phyloP scores from a whole-genome alignment of 2,113 vertebrate genomes.

The Gopherus flavomarginatus region DNA sequence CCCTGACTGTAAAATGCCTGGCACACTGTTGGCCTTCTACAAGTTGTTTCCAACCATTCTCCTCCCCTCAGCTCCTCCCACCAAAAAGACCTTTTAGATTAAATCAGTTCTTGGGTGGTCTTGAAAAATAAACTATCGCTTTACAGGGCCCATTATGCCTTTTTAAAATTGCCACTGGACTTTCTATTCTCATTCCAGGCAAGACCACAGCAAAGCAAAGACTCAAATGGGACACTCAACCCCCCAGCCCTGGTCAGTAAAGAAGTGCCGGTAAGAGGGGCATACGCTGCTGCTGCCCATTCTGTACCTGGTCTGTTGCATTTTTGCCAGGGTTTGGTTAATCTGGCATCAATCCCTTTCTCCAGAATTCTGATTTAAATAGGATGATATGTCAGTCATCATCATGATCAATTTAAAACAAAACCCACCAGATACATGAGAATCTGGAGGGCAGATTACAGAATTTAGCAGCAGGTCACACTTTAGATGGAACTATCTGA shows the following conservation, averaged over 20 bases:
- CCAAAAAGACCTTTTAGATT: neutral
- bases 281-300: fast-evolving
- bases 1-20: neutral
- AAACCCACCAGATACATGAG: fast-evolving
- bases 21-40: fast-evolving
- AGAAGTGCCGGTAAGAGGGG: neutral
- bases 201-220: neutral
- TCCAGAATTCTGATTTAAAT: fast-evolving
- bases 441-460: neutral
- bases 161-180: neutral
- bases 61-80: too few species aligned
- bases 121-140: neutral
- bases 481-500: fast-evolving
- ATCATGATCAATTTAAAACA: neutral
- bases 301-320: neutral
- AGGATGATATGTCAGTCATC: fast-evolving
- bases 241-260: fast-evolving
- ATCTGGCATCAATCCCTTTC: neutral
- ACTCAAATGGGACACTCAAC: neutral
- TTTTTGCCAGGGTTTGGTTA: fast-evolving
- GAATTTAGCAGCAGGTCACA: neutral
- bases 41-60: neutral
- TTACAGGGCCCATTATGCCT: neutral
- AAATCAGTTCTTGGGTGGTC: neutral
- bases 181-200: fast-evolving